Evolutionary conservation across 2,797 vertebrate species (phyloP), one percentile per base, ranked within the genome.

Genomic region (Gymnoscopelus microlampas): DNA sequence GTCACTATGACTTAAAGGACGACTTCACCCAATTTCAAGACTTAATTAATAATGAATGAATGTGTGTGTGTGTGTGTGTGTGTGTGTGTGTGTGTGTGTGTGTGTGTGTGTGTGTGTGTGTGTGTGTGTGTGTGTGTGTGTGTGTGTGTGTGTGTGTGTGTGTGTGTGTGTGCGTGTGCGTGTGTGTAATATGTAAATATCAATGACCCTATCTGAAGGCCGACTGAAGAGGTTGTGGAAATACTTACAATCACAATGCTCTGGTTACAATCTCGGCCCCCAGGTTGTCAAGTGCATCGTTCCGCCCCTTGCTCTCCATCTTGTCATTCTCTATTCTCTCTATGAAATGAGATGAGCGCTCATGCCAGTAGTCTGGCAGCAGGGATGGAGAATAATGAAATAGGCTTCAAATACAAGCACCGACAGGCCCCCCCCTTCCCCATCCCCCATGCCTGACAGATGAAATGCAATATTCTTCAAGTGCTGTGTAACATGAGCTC

Each of bases 401-500:
- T 63, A 75, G 80, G 79, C 73, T 71, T 84, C 81, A 82, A 77
- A 79, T 67, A 70, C 55, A 65, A 68, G 76, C 77, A 73, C 68
- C 85, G 80, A 87, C 88, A 84, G 74, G 74, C 73, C 70, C 62
- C 77, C 60, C 4, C 59, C 1, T 14, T 5, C 73, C 70, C 62
- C 77, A 44, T 5, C 60, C 3, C 39, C 15, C 60, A 49, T 11
- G 12, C 60, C 3, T 53, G 63, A 80, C 84, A 87, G 85, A 91
- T 88, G 91, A 91, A 93, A 93, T 81, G 87, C 85, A 89, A 92
- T 91, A 90, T 89, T 93, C 84, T 75, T 86, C 83, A 93, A 92
- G 91, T 91, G 83, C 85, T 74, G 76, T 60, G 89, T 89, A 93
- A 93, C 88, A 76, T 74, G 91, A 94, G 91, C 83, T 85, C 80